Evolutionary conservation across 2,113 vertebrate species (phyloP).

Genomic region (Paradisaea rubra): DNA sequence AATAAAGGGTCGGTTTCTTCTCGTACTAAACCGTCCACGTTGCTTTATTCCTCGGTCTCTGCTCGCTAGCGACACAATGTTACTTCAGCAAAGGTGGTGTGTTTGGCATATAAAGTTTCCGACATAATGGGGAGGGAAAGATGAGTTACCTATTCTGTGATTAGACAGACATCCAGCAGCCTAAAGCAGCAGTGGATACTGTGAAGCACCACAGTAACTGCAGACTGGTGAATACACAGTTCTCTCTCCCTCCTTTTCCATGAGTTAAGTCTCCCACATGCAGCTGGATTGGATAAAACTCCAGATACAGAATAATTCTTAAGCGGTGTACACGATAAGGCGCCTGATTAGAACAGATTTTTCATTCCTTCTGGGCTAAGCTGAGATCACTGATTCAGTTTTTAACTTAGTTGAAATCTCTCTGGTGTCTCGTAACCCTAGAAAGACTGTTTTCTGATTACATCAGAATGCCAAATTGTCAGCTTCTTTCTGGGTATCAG

Average conservation of each 20-base stretch:
- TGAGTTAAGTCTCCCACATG: not conserved
- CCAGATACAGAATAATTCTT: not conserved
- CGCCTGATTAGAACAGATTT: not conserved
- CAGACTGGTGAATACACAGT: not conserved
- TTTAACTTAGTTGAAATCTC: not conserved
- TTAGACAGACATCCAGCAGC: not conserved
- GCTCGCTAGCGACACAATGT: not conserved
- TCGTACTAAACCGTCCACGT: too few relatives aligned
- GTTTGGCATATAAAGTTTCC: not conserved
- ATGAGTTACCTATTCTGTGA: not conserved
- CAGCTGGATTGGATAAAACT: not conserved
- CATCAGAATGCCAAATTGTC: not conserved
- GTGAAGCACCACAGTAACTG: not conserved
- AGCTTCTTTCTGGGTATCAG: not conserved
- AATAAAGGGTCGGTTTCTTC: too few relatives aligned
- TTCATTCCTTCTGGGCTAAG: not conserved
- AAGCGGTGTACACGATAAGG: accelerated
- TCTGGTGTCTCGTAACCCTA: not conserved
- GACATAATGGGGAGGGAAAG: not conserved
- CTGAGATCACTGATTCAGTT: not conserved
- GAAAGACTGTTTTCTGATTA: not conserved
- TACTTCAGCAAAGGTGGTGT: not conserved
- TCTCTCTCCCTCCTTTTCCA: not conserved
- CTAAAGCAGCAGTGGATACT: not conserved
- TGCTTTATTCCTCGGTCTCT: too few relatives aligned